Conservation (phyloP, 2,113 vertebrate genomes). For the Apodemus speciosus region DNA sequence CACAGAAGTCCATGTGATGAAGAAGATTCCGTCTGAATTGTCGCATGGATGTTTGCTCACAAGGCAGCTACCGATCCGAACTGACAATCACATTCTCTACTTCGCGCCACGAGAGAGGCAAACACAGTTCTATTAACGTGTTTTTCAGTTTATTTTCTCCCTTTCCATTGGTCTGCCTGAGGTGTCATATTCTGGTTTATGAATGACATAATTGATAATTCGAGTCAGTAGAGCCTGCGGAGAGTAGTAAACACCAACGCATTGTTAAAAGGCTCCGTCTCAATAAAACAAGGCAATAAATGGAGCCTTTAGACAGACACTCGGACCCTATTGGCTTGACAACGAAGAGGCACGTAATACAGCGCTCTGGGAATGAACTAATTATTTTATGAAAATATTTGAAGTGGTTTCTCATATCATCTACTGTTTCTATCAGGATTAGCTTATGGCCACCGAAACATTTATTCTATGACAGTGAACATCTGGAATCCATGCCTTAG, state of each 20-base stretch:
- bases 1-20: not conserved
- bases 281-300: not conserved
- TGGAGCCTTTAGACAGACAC: not conserved
- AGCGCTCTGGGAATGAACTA: not conserved
- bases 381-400: not conserved
- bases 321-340: not conserved
- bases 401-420: not conserved
- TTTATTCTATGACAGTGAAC: not conserved
- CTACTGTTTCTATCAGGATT: not conserved
- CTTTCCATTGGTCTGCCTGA: not conserved
- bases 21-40: not conserved
- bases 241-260: not conserved
- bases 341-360: not conserved
- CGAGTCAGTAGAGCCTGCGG: not conserved
- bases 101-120: not conserved
- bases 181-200: not conserved
- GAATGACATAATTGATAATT: conserved; percentile 12
- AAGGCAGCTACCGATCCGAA: not conserved
- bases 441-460: not conserved
- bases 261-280: not conserved
- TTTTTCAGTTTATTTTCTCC: too few relatives aligned
- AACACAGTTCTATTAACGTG: not conserved
- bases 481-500: not conserved
- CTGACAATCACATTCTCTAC: not conserved
- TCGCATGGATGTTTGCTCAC: not conserved